phyloP scores from a whole-genome alignment of 2,888 invertebrate genomes.

The Smittia sp. region DNA sequence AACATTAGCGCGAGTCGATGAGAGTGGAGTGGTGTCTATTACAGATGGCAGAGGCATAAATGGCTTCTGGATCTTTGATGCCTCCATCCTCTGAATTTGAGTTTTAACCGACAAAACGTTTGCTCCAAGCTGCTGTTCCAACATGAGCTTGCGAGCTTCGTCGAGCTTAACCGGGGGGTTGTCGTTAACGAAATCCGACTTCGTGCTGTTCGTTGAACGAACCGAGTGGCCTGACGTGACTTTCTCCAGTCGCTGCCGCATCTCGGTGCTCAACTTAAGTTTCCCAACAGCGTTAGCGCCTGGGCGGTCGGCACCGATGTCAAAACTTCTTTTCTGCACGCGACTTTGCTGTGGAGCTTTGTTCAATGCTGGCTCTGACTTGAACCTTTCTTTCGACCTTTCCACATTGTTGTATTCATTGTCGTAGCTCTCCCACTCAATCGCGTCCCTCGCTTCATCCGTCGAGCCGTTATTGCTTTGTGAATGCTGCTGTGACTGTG shows the following conservation, averaged over 20 bases:
- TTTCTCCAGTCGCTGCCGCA: slow-evolving; percentile 83
- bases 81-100: slow-evolving; percentile 62
- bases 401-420: slow-evolving; percentile 47
- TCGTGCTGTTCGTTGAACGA: slow-evolving; percentile 70
- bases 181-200: slow-evolving; percentile 63
- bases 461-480: slow-evolving; percentile 46
- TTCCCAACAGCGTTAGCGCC: slow-evolving; percentile 88
- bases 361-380: slow-evolving; percentile 47
- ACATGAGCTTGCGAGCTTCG: slow-evolving; percentile 77
- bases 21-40: no score
- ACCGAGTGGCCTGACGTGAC: slow-evolving; percentile 88
- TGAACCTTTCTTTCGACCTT: slow-evolving; percentile 61
- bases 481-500: slow-evolving; percentile 57
- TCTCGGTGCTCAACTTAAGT: slow-evolving; percentile 84
- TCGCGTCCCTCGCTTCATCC: slow-evolving; percentile 51
- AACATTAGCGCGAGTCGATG: no score
- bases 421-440: slow-evolving; percentile 79
- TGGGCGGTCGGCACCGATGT: slow-evolving; percentile 77
- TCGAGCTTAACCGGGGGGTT: slow-evolving; percentile 77
- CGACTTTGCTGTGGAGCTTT: background rate
- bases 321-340: slow-evolving; percentile 62
- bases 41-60: slow-evolving; percentile 59
- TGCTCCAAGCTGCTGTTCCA: slow-evolving; percentile 79
- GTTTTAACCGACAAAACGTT: slow-evolving; percentile 53
- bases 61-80: slow-evolving; percentile 53